phyloP scores from a whole-genome alignment of 2,797 vertebrate species.

The Parauchenoglanis punctatus region DNA sequence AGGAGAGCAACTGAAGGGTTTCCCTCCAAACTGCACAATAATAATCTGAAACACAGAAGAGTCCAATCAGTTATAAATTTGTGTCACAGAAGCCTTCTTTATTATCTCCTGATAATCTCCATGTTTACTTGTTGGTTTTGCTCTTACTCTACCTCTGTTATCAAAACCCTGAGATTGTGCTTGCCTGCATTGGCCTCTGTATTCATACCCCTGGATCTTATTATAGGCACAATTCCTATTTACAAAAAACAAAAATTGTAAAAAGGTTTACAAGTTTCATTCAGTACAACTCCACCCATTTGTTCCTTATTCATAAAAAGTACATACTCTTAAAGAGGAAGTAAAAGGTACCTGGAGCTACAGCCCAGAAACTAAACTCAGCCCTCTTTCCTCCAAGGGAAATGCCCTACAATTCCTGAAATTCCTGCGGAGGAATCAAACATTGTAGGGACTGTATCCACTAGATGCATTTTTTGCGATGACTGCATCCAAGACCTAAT shows the following conservation, averaged over 20 bases:
- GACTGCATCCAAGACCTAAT: too few species aligned
- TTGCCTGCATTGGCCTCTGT: neutral
- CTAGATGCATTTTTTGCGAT: too few species aligned
- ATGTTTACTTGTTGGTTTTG: neutral
- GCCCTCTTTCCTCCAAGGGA: neutral
- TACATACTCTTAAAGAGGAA: neutral
- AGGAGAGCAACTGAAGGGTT: constrained; percentile 95
- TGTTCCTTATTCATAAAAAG: too few species aligned
- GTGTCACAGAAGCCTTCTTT: neutral
- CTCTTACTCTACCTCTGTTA: neutral
- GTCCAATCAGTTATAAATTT: neutral
- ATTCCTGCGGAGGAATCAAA: neutral
- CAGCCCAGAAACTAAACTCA: neutral
- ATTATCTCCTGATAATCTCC: neutral
- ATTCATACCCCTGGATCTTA: neutral
- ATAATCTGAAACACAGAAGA: constrained; percentile 79
- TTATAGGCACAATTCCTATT: neutral
- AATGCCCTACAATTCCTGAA: neutral
- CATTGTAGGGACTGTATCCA: too few species aligned
- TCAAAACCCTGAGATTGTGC: neutral
- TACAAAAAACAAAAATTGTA: neutral
- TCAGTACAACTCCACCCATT: neutral
- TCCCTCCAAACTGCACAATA: constrained; percentile 96
- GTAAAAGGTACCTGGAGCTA: neutral
- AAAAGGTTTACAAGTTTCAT: neutral